These are phyloP conservation scores for Amyelois transitella DNA, from an alignment of 1,140 invertebrate genomes.

Conservation along the genomic window DNA sequence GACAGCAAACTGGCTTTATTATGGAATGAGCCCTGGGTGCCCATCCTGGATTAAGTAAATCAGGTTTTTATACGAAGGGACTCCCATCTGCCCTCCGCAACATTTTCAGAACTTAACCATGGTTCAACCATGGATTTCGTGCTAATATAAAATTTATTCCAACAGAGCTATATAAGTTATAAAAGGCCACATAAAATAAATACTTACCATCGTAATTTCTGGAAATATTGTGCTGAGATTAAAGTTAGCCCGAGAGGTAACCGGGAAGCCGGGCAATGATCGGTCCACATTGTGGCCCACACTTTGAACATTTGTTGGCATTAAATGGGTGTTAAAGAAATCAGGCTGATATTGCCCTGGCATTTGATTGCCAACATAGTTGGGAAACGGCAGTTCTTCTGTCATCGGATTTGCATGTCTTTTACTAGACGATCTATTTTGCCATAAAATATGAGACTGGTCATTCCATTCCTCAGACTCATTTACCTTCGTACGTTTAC, in stretches of 20 bases:
- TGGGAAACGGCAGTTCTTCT: slow-evolving; percentile 56
- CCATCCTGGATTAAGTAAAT: too few species aligned
- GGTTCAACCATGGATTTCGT: too few species aligned
- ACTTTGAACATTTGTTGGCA: slow-evolving; percentile 52
- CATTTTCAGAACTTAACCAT: too few species aligned
- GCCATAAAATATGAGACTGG: slow-evolving; percentile 49
- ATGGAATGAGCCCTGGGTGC: too few species aligned
- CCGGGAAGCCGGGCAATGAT: slow-evolving; percentile 48
- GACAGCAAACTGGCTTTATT: too few species aligned
- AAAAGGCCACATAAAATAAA: too few species aligned
- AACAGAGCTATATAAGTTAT: too few species aligned
- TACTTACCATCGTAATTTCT: slow-evolving; percentile 66
- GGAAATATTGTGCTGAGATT: slow-evolving; percentile 67
- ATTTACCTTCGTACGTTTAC: slow-evolving; percentile 51
- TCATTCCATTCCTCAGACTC: slow-evolving; percentile 64
- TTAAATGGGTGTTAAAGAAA: slow-evolving; percentile 60
- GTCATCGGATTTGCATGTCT: slow-evolving; percentile 53
- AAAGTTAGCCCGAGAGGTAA: slow-evolving; percentile 59
- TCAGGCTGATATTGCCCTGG: slow-evolving; percentile 56
- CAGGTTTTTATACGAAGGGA: too few species aligned
- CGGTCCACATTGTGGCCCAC: slow-evolving; percentile 46
- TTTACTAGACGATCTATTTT: slow-evolving; percentile 49
- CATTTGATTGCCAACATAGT: slow-evolving; percentile 62
- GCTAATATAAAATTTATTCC: too few species aligned
- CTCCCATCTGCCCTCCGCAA: too few species aligned